These are phyloP conservation scores for Suillia variegata DNA, from an alignment of 2,888 invertebrate genomes.

Conservation along the genomic window DNA sequence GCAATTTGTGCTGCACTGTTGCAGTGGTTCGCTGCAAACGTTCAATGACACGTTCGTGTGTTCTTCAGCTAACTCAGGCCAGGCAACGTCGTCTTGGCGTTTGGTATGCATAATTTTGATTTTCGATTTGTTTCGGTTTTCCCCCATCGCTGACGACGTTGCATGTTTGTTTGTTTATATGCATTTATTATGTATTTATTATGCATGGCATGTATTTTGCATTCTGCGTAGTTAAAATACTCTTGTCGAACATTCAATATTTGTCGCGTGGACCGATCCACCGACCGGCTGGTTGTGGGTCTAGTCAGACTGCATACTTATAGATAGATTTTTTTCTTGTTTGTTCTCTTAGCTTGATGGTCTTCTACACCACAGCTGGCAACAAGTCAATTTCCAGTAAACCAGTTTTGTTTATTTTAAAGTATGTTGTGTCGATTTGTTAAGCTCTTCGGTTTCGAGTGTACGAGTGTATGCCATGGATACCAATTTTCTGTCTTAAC, in stretches of 20 bases:
- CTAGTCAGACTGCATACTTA: no score
- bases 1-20: neutral
- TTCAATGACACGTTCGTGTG: neutral
- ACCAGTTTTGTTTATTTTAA: no score
- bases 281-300: no score
- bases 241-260: neutral
- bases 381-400: no score
- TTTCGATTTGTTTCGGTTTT: slow-evolving; percentile 5
- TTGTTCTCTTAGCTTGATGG: no score
- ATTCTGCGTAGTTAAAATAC: neutral
- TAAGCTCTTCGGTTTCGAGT: no score
- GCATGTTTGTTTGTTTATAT: neutral
- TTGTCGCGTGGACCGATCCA: no score
- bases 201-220: neutral
- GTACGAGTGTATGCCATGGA: no score
- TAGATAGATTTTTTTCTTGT: no score
- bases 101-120: neutral
- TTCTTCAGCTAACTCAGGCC: neutral
- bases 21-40: neutral
- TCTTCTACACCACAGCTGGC: no score
- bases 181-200: neutral
- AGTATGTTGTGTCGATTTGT: no score
- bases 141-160: neutral
- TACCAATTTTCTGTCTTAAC: no score
- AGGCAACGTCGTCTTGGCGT: neutral